Evolutionary conservation across 2,113 vertebrate genomes (phyloP).

Genomic region (Oreamnos americanus): DNA sequence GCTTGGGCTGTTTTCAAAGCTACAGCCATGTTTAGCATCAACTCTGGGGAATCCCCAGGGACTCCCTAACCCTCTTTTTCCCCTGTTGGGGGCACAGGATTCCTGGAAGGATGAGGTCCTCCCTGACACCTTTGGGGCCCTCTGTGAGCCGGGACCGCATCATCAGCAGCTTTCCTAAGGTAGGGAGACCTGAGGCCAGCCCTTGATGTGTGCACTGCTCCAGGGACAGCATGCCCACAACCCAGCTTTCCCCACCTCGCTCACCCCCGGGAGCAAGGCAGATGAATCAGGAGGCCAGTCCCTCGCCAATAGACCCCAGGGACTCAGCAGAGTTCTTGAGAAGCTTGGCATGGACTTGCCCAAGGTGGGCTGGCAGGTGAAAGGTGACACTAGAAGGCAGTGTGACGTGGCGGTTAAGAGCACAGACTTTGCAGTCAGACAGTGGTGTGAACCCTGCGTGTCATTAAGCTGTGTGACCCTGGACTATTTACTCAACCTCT

Average conservation of each 20-base stretch:
- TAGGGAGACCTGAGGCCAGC: conserved; percentile 55
- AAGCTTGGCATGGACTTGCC: background rate
- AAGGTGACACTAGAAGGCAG: background rate
- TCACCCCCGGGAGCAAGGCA: background rate
- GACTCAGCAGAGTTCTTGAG: background rate
- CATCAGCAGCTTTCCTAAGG: conserved; percentile 89
- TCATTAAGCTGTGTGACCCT: background rate
- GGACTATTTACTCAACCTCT: background rate
- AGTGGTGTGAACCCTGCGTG: background rate
- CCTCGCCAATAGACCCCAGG: background rate
- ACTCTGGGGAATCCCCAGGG: background rate
- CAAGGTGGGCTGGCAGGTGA: background rate
- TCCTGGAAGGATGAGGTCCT: conserved; percentile 75
- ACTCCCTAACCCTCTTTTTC: background rate
- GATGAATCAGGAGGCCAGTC: background rate
- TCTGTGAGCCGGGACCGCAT: conserved; percentile 86
- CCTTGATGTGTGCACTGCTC: background rate
- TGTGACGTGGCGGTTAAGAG: background rate
- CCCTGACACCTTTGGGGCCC: conserved; percentile 73
- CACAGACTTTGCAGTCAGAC: background rate
- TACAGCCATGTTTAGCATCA: background rate
- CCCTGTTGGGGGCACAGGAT: conserved; percentile 1
- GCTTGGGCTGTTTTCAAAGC: background rate
- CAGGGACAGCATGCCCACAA: background rate
- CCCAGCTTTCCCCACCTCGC: background rate